These are phyloP conservation scores for Lamellibrachia satsuma DNA, from an alignment of 2,888 invertebrate species.

Conservation along the genomic window DNA sequence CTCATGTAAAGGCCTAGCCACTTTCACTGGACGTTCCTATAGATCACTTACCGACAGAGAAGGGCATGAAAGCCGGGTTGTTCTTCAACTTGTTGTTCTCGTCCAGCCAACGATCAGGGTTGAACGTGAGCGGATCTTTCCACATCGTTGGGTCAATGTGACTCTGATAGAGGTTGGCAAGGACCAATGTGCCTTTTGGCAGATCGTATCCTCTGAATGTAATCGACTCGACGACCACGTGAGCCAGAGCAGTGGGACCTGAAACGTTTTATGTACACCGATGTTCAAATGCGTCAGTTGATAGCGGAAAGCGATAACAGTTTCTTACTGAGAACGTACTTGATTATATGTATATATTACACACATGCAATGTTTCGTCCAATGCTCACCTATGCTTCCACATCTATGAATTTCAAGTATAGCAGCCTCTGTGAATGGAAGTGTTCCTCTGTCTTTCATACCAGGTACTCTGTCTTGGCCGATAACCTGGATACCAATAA, in stretches of 20 bases:
- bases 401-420: not conserved
- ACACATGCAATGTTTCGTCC: not conserved
- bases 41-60: not conserved
- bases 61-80: not conserved
- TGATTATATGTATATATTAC: not conserved
- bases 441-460: not conserved
- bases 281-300: not conserved
- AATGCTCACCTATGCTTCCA: not conserved
- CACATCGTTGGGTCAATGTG: not conserved
- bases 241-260: not conserved
- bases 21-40: too few species aligned
- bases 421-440: not conserved
- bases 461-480: not conserved
- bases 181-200: not conserved
- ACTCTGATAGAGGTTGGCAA: slow-evolving; percentile 10
- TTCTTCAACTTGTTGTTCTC: not conserved
- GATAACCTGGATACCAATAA: not conserved
- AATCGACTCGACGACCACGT: not conserved
- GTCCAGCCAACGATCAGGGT: slow-evolving; percentile 12
- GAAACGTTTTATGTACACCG: not conserved
- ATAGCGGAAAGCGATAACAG: not conserved
- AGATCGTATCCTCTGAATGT: not conserved
- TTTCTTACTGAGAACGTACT: not conserved
- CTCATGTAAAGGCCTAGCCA: too few species aligned
- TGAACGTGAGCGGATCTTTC: not conserved